phyloP scores from a whole-genome alignment of 2,113 vertebrate species.

The Gila orcuttii region DNA sequence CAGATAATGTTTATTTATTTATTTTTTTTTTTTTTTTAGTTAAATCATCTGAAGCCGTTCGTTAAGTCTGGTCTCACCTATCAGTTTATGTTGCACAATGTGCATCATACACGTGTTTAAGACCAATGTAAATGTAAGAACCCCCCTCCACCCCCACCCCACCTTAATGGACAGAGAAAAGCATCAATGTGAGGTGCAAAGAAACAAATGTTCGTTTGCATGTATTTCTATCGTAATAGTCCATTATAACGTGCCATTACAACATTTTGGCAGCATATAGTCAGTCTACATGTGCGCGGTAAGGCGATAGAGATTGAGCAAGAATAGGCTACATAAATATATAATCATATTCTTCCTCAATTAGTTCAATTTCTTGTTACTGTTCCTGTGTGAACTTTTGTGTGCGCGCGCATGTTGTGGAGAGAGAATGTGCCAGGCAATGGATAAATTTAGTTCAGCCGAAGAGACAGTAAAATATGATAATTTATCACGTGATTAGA shows the following conservation, averaged over 20 bases:
- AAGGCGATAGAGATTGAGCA: background rate
- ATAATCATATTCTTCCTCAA: background rate
- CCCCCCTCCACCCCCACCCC: background rate
- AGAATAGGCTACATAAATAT: background rate
- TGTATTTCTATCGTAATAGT: background rate
- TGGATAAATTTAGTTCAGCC: conserved; percentile 17
- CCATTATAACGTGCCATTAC: background rate
- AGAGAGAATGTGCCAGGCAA: conserved; percentile 26
- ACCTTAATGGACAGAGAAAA: background rate
- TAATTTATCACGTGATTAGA: background rate
- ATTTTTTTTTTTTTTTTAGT: background rate
- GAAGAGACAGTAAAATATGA: conserved; percentile 15
- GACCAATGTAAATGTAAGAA: background rate
- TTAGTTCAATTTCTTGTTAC: background rate
- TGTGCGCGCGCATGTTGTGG: background rate
- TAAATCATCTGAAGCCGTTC: background rate
- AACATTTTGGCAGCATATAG: background rate
- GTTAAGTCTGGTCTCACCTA: background rate
- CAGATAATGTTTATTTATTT: too few species aligned
- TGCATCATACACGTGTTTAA: background rate
- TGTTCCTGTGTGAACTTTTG: background rate
- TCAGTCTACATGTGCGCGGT: background rate
- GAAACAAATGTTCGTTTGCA: background rate
- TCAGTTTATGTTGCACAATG: background rate
- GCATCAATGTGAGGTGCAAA: background rate